A percentile compares a stretch with the other conserved stretches of the same genome.
Evolutionary conservation across 1,140 invertebrate species (phyloP).

Genomic region (Caenorhabditis inopinata): DNA sequence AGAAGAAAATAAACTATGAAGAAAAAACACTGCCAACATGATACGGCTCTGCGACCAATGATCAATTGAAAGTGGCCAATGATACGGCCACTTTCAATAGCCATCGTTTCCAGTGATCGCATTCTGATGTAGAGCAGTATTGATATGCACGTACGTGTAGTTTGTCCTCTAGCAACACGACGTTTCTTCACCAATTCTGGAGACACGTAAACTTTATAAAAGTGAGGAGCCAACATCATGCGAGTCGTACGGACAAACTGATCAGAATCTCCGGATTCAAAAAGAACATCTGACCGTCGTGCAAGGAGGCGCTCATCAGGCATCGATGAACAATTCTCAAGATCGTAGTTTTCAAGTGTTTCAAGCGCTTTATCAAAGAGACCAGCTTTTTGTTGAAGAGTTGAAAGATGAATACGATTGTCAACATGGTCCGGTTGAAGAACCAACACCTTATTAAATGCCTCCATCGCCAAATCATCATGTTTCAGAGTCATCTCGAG

Average conservation of each 20-base stretch:
- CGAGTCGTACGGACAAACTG: conserved; percentile 57
- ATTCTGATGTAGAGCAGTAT: too few species aligned
- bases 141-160: background rate
- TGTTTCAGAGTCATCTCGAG: conserved; percentile 41
- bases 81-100: too few species aligned
- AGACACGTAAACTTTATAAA: conserved; percentile 54
- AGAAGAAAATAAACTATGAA: too few species aligned
- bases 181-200: conserved; percentile 32
- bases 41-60: too few species aligned
- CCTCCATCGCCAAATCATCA: conserved; percentile 49
- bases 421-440: conserved; percentile 57
- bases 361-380: conserved; percentile 54
- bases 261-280: conserved; percentile 45
- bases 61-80: too few species aligned
- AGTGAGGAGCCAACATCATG: conserved; percentile 60
- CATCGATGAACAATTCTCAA: conserved; percentile 56
- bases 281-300: conserved; percentile 61
- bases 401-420: conserved; percentile 63
- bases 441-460: conserved; percentile 52
- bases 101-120: too few species aligned
- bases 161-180: background rate
- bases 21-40: too few species aligned
- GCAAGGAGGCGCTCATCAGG: conserved; percentile 62
- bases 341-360: conserved; percentile 57
- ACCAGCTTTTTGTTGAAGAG: conserved; percentile 58